phyloP scores from a whole-genome alignment of 2,888 invertebrate species.

The Hanleya hanleyi region DNA sequence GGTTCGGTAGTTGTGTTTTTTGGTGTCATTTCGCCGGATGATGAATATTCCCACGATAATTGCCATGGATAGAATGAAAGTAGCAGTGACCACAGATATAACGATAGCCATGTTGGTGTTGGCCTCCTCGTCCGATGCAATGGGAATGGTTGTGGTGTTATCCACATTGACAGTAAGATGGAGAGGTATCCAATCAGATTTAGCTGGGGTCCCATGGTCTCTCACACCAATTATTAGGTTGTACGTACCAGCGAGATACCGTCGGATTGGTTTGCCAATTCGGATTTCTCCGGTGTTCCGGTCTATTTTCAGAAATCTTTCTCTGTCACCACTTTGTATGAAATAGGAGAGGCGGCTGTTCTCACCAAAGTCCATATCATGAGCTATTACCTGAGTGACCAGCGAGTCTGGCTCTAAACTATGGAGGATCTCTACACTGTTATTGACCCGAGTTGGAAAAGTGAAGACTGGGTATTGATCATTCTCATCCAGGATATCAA shows the following conservation, averaged over 20 bases:
- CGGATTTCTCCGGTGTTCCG: slow-evolving; percentile 23
- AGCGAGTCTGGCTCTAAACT: slow-evolving; percentile 12
- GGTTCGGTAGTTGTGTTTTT: not conserved
- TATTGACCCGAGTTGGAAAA: not conserved
- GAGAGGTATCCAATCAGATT: not conserved
- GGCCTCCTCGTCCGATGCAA: not conserved
- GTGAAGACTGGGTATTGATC: not conserved
- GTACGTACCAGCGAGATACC: not conserved
- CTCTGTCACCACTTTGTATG: slow-evolving; percentile 21
- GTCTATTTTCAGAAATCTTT: slow-evolving; percentile 31
- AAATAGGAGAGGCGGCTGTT: slow-evolving; percentile 23
- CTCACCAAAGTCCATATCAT: slow-evolving; percentile 31
- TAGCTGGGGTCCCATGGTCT: not conserved
- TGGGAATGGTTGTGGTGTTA: not conserved
- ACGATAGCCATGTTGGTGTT: not conserved
- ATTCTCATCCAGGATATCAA: not conserved
- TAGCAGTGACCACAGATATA: not conserved
- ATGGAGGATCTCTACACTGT: not conserved
- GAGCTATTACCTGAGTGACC: slow-evolving; percentile 29
- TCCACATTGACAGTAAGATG: not conserved
- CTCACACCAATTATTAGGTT: not conserved
- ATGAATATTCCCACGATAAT: not conserved
- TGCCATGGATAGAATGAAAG: not conserved
- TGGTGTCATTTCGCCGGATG: not conserved
- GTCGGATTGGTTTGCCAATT: slow-evolving; percentile 22